These are phyloP conservation scores for Ptychochromis oligacanthus DNA, from an alignment of 2,113 vertebrate genomes.

Conservation along the genomic window DNA sequence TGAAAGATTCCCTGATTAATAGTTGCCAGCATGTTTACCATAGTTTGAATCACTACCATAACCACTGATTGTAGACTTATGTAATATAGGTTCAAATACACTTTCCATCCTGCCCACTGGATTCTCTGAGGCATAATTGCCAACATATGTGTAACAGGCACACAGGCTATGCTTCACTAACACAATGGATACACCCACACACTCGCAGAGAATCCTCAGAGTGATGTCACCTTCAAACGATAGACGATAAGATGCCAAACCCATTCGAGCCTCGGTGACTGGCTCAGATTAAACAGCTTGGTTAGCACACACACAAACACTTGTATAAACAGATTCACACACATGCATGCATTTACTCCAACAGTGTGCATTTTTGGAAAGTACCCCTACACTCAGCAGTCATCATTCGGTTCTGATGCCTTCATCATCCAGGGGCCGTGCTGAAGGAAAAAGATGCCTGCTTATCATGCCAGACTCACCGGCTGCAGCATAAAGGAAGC, in stretches of 20 bases:
- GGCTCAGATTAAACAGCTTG: slow-evolving; percentile 50
- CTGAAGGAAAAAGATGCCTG: slow-evolving; percentile 13
- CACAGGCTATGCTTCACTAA: slow-evolving; percentile 29
- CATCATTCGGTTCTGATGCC: slow-evolving; percentile 36
- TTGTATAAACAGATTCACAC: slow-evolving; percentile 15
- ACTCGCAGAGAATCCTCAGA: slow-evolving; percentile 32
- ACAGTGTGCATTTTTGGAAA: slow-evolving; percentile 4
- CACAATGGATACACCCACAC: slow-evolving; percentile 5
- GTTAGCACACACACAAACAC: slow-evolving; percentile 23
- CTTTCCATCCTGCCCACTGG: slow-evolving; percentile 54
- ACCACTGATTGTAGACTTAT: slow-evolving; percentile 66
- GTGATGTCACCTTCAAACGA: slow-evolving; percentile 63
- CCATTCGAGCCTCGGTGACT: slow-evolving; percentile 30
- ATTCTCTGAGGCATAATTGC: slow-evolving; percentile 59
- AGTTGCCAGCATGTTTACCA: slow-evolving; percentile 67
- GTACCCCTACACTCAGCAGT: slow-evolving; percentile 5
- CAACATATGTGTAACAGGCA: slow-evolving; percentile 55
- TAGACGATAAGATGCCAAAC: slow-evolving; percentile 41
- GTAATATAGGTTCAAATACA: slow-evolving; percentile 58
- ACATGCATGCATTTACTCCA: background rate
- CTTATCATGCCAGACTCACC: slow-evolving; percentile 48
- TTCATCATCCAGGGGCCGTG: slow-evolving; percentile 24
- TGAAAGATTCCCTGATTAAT: slow-evolving; percentile 71
- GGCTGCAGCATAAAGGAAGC: slow-evolving; percentile 39
- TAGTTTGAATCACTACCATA: slow-evolving; percentile 69